Evolutionary conservation across 2,113 vertebrate genomes (phyloP).

Genomic region (Microcebus griseorufus): DNA sequence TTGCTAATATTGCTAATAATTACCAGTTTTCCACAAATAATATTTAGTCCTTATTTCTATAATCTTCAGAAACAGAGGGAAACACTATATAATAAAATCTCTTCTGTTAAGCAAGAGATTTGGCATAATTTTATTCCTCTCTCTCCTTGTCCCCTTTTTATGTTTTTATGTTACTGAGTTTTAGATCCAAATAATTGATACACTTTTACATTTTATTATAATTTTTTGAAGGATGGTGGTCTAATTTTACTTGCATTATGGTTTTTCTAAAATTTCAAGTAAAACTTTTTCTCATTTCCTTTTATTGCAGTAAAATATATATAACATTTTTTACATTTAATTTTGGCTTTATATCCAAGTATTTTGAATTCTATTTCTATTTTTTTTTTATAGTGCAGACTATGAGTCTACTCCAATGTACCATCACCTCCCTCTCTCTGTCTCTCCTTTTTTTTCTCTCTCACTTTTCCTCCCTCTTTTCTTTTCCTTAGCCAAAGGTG

Average conservation of each 20-base stretch:
- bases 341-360: background rate
- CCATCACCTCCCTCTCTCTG: background rate
- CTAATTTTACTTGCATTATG: conserved; percentile 36
- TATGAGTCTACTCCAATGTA: background rate
- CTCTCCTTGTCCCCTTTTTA: background rate
- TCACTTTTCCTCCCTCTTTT: too few species aligned
- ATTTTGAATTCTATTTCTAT: background rate
- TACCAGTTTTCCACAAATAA: too few species aligned
- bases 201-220: conserved; percentile 18
- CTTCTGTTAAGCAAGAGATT: conserved; percentile 20
- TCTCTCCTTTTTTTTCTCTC: background rate
- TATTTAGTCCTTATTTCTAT: background rate
- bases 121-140: background rate
- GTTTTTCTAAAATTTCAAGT: background rate
- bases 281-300: background rate
- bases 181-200: conserved; percentile 17
- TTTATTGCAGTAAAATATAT: background rate
- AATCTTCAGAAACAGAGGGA: background rate
- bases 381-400: background rate
- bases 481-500: background rate
- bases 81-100: background rate
- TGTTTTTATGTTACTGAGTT: conserved; percentile 14
- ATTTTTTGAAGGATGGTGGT: background rate
- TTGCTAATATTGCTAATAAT: too few species aligned
- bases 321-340: conserved; percentile 11